Base-by-base conservation (phyloP, 2,797 vertebrate species). In the Antennarius maculatus region DNA sequence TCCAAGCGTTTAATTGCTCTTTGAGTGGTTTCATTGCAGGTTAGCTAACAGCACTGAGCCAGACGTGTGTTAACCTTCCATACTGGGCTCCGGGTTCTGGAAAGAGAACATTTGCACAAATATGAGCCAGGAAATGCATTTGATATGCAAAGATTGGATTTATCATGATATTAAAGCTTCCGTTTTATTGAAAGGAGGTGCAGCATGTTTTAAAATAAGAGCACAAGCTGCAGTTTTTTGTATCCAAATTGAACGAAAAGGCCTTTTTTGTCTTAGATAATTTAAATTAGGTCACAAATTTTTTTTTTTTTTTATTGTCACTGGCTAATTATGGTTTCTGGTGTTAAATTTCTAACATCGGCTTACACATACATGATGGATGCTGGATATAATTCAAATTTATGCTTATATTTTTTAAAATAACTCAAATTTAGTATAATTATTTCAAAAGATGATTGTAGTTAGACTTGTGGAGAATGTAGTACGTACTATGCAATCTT, bases 1-100 rank as follows among this genome's bases (percentile, higher is more conserved):
- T 64, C 46, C 61, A 66, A 64, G 59, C 67, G 65, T 82, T 71
- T 78, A 76, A 85, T 83, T 86, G 82, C 74, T 69, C 66, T 79
- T 54, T 76, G 67, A 85, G 73, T 65, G 78, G 56, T 74, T 84
- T 49, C 68, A 76, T 56, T 75, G 62, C 61, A 78, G 47, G 68
- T 80, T 61, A 73, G 45, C 70, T 64, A 47, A 77, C 63, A 80
- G 54, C 59, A 62, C 5, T 23, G 42, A 73, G 70, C 27, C 70
- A 79, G n/a, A 56, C 56, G 31, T 54, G 67, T 59, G 58, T 54
- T 70, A 47, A 58, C 54, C 65, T 69, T 55, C 31, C 11, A 16
- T 28, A 2, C 18, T 34, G 43, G 23, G 28, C 37, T 54, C 17
- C 13, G 56, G 45, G 46, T 64, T 52, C 56, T 9, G 63, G 64